These are phyloP conservation scores for Volucella inanis DNA, from an alignment of 2,888 invertebrate genomes.

Conservation along the genomic window DNA sequence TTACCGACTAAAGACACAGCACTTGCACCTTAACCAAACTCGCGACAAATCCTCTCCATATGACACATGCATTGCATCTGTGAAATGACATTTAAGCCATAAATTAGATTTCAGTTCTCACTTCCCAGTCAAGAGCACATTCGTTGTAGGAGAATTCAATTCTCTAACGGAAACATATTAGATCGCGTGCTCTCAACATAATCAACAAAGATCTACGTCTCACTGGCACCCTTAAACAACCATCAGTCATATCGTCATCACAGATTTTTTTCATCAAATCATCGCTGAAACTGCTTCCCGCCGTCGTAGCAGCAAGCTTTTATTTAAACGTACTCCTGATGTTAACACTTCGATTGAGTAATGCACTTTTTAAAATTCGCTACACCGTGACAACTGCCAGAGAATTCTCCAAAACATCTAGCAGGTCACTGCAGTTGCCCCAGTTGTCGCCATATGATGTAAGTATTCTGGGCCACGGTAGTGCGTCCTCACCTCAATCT, in stretches of 20 bases:
- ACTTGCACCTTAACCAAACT: not conserved
- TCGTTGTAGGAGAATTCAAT: slow-evolving; percentile 13
- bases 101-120: slow-evolving; percentile 14
- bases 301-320: not conserved
- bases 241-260: not conserved
- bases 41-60: slow-evolving; percentile 12
- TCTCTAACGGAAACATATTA: slow-evolving; percentile 2
- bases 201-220: not conserved
- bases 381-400: slow-evolving; percentile 76
- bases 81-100: slow-evolving; percentile 28
- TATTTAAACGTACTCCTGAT: slow-evolving; percentile 61
- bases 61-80: slow-evolving; percentile 16
- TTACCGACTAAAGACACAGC: not conserved
- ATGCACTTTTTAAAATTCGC: slow-evolving; percentile 77
- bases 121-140: not conserved
- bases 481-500: slow-evolving; percentile 23
- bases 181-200: not conserved
- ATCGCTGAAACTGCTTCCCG: not conserved
- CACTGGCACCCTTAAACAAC: no score
- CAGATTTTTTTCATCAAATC: slow-evolving; percentile 32
- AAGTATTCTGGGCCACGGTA: slow-evolving; percentile 75
- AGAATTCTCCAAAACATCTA: slow-evolving; percentile 77
- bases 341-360: slow-evolving; percentile 77
- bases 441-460: slow-evolving; percentile 83
- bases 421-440: slow-evolving; percentile 78